phyloP scores from a whole-genome alignment of 2,888 invertebrate species.

The Creontiades dilutus region DNA sequence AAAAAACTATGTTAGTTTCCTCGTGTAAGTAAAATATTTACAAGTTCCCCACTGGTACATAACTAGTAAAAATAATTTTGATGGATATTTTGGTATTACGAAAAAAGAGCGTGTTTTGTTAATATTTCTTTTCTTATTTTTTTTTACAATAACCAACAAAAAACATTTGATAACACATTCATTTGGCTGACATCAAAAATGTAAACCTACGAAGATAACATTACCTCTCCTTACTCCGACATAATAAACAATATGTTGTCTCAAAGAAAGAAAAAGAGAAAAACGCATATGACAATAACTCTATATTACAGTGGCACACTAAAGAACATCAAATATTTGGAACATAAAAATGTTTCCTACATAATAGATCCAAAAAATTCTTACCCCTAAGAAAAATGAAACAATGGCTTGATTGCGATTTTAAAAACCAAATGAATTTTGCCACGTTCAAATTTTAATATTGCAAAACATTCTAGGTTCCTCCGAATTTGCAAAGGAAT shows the following conservation, averaged over 20 bases:
- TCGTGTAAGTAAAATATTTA: constrained; percentile 34
- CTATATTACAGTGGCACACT: constrained; percentile 71
- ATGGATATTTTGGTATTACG: constrained; percentile 48
- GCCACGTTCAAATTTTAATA: constrained; percentile 44
- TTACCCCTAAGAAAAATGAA: constrained; percentile 50
- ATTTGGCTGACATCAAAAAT: constrained; percentile 42
- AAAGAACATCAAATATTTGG: constrained; percentile 59
- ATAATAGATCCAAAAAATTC: constrained; percentile 41
- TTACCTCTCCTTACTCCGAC: neutral
- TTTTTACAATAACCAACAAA: constrained; percentile 56
- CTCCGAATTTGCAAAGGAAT: neutral
- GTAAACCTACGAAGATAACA: constrained; percentile 52
- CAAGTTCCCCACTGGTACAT: constrained; percentile 45
- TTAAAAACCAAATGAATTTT: neutral
- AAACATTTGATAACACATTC: constrained; percentile 45
- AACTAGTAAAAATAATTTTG: constrained; percentile 51
- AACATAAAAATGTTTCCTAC: constrained; percentile 65
- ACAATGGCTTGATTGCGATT: constrained; percentile 61
- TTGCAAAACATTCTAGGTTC: constrained; percentile 37
- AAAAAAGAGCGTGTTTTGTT: constrained; percentile 22
- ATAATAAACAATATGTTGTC: constrained; percentile 41
- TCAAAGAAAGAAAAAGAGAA: constrained; percentile 22
- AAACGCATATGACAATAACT: constrained; percentile 44
- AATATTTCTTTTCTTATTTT: neutral
- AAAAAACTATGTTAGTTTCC: constrained; percentile 46